Percentiles rank a stretch among this genome's conserved stretches.
These are phyloP conservation scores for Corythaixoides concolor DNA, from an alignment of 2,113 vertebrate genomes.

Conservation along the genomic window DNA sequence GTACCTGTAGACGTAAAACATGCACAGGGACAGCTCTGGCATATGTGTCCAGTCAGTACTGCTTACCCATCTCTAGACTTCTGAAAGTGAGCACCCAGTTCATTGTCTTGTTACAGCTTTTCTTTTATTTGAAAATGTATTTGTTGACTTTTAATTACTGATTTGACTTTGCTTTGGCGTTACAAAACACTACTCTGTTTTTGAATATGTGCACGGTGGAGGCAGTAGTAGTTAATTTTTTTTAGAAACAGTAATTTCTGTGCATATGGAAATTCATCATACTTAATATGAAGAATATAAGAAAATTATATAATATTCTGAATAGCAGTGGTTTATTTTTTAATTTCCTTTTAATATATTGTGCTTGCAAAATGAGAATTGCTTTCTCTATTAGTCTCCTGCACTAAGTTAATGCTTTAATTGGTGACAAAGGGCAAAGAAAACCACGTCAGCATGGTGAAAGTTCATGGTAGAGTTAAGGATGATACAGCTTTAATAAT, in stretches of 20 bases:
- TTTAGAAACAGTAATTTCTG: background rate
- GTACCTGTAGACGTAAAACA: background rate
- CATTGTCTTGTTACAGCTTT: background rate
- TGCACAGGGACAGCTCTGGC: background rate
- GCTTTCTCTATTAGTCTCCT: background rate
- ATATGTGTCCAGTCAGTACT: background rate
- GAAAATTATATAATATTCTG: background rate
- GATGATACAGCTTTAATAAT: background rate
- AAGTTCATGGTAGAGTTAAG: background rate
- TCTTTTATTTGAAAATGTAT: background rate
- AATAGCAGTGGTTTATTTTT: background rate
- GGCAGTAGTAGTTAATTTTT: background rate
- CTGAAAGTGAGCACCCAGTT: background rate
- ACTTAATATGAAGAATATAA: background rate
- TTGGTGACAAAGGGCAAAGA: background rate
- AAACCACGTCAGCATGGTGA: background rate
- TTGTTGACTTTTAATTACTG: background rate
- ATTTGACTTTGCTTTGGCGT: background rate
- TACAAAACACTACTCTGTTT: background rate
- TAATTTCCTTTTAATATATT: background rate
- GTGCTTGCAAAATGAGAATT: background rate
- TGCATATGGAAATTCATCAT: background rate
- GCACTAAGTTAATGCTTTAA: background rate
- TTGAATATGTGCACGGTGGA: background rate
- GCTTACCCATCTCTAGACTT: background rate